phyloP scores from a whole-genome alignment of 2,113 vertebrate species.

The Puffinus mauretanicus region DNA sequence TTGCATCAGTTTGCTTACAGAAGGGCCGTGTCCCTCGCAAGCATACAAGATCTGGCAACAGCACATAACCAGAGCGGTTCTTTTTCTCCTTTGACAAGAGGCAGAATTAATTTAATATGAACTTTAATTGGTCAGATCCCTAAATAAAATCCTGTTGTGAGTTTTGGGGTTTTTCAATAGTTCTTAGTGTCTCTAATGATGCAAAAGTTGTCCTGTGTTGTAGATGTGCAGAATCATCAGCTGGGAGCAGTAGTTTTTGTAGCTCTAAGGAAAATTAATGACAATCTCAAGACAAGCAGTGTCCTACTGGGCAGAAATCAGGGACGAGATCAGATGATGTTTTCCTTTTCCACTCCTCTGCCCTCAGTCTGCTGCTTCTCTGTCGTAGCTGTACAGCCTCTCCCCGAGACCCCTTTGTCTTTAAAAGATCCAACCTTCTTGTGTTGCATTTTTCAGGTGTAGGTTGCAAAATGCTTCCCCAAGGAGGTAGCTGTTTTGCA shows the following conservation, averaged over 20 bases:
- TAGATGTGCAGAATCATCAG: background rate
- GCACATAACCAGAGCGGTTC: background rate
- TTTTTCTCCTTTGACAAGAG: background rate
- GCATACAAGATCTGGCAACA: background rate
- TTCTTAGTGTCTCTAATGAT: background rate
- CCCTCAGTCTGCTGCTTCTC: background rate
- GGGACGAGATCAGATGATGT: background rate
- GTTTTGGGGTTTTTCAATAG: background rate
- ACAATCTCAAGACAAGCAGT: background rate
- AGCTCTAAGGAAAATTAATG: background rate
- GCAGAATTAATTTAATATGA: background rate
- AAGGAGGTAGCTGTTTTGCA: background rate
- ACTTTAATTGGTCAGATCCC: background rate
- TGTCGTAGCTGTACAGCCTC: background rate
- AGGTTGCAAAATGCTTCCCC: background rate
- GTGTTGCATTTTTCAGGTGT: background rate
- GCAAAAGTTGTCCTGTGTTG: background rate
- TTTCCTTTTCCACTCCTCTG: background rate
- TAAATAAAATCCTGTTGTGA: background rate
- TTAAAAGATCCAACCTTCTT: background rate
- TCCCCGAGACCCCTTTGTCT: background rate
- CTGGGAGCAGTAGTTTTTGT: background rate
- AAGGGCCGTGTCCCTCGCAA: background rate
- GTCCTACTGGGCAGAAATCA: background rate
- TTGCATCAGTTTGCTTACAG: background rate